These are phyloP conservation scores for Lamproptera curius DNA, from an alignment of 2,888 invertebrate species.

Conservation along the genomic window DNA sequence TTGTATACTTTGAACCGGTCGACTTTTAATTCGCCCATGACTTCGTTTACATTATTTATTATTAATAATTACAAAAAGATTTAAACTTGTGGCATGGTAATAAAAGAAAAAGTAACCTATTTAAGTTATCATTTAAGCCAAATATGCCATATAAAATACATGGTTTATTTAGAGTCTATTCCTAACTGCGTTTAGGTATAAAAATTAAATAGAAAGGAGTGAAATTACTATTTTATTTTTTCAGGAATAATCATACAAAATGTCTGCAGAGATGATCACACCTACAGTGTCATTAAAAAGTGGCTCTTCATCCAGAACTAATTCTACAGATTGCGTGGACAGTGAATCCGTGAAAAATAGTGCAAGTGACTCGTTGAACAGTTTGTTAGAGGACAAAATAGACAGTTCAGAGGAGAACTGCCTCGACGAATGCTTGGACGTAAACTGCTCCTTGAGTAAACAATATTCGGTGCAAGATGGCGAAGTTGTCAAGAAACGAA, in stretches of 20 bases:
- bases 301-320: conserved; percentile 14
- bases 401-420: conserved; percentile 29
- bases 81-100: no score
- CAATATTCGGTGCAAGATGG: conserved; percentile 27
- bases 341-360: conserved; percentile 31
- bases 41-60: no score
- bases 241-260: conserved; percentile 18
- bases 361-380: conserved; percentile 41
- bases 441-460: conserved; percentile 30
- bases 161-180: no score
- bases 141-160: no score
- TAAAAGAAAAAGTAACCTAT: no score
- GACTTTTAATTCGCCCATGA: no score
- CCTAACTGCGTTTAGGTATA: no score
- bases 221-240: background rate
- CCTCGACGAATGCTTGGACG: conserved; percentile 26
- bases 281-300: conserved; percentile 16
- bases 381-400: conserved; percentile 34
- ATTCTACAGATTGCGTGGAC: conserved; percentile 28
- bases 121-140: no score
- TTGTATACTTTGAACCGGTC: no score
- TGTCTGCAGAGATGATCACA: conserved; percentile 19
- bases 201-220: no score
- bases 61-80: no score
- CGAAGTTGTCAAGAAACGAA: conserved; percentile 24